These are phyloP conservation scores for Calameuta idolon DNA, from an alignment of 2,888 invertebrate genomes.

Conservation along the genomic window DNA sequence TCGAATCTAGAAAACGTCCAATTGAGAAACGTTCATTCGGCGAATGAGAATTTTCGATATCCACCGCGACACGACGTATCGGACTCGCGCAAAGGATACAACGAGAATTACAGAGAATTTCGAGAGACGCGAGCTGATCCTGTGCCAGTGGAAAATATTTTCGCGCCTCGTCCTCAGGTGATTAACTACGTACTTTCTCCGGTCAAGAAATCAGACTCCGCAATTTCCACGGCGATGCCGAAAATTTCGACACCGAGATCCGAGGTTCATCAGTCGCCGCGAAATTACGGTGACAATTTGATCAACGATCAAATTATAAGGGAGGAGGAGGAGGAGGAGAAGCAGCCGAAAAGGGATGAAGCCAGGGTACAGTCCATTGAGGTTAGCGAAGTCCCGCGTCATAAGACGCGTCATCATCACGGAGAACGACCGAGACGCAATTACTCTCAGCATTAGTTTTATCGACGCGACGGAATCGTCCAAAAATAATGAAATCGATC, in stretches of 20 bases:
- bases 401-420: conserved; percentile 54
- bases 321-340: conserved; percentile 17
- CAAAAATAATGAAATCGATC: not conserved
- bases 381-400: conserved; percentile 49
- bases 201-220: not conserved
- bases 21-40: not conserved
- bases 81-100: not conserved
- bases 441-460: not conserved
- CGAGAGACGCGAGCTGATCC: not conserved
- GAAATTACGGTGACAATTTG: conserved; percentile 37
- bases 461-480: not conserved
- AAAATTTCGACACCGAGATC: not conserved
- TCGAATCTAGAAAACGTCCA: not conserved
- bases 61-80: not conserved
- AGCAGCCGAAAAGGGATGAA: conserved; percentile 20
- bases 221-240: not conserved
- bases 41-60: not conserved
- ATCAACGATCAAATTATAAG: conserved; percentile 28
- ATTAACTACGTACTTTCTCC: conserved; percentile 44
- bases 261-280: conserved; percentile 21
- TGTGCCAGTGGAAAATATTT: conserved; percentile 41
- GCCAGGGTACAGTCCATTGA: conserved; percentile 51
- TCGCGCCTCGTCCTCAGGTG: conserved; percentile 47
- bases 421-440: conserved; percentile 28
- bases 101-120: not conserved